Percentiles rank a stretch among this genome's conserved stretches.
These are phyloP conservation scores for Drosophila prostipennis DNA, from an alignment of 2,888 invertebrate genomes.

Conservation along the genomic window DNA sequence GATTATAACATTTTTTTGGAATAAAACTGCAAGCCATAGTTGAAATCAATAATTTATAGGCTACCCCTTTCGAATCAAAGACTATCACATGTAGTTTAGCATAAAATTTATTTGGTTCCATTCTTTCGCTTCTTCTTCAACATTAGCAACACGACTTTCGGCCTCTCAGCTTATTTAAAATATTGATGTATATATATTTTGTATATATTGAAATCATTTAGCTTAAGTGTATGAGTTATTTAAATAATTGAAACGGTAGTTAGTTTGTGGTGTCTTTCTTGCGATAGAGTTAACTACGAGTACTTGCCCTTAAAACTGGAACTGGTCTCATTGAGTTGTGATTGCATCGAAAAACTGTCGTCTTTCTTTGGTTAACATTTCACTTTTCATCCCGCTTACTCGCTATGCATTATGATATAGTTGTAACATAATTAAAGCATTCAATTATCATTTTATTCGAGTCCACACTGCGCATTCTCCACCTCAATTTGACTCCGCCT, in stretches of 20 bases:
- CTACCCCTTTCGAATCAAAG: neutral
- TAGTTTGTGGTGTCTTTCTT: slow-evolving; percentile 52
- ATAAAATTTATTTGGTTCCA: slow-evolving; percentile 71
- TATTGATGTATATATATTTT: slow-evolving; percentile 43
- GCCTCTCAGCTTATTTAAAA: slow-evolving; percentile 36
- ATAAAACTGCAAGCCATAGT: no score
- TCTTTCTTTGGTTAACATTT: slow-evolving; percentile 57
- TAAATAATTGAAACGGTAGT: slow-evolving; percentile 76
- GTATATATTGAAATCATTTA: slow-evolving; percentile 54
- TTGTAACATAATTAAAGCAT: slow-evolving; percentile 70
- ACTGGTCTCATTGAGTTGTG: slow-evolving; percentile 71
- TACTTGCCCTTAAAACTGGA: slow-evolving; percentile 50
- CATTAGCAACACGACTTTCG: slow-evolving; percentile 35
- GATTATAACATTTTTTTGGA: no score
- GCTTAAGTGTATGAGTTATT: slow-evolving; percentile 49
- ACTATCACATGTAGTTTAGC: slow-evolving; percentile 21
- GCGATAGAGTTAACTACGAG: slow-evolving; percentile 53
- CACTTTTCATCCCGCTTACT: slow-evolving; percentile 42
- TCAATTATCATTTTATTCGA: slow-evolving; percentile 56
- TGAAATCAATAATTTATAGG: neutral
- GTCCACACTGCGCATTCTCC: slow-evolving; percentile 25
- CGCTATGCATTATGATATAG: slow-evolving; percentile 54
- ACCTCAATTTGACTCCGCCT: slow-evolving; percentile 22
- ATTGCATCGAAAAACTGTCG: slow-evolving; percentile 60
- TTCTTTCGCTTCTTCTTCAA: slow-evolving; percentile 31